Conservation (phyloP, 2,888 invertebrate genomes). For the Lucinisca nassula region DNA sequence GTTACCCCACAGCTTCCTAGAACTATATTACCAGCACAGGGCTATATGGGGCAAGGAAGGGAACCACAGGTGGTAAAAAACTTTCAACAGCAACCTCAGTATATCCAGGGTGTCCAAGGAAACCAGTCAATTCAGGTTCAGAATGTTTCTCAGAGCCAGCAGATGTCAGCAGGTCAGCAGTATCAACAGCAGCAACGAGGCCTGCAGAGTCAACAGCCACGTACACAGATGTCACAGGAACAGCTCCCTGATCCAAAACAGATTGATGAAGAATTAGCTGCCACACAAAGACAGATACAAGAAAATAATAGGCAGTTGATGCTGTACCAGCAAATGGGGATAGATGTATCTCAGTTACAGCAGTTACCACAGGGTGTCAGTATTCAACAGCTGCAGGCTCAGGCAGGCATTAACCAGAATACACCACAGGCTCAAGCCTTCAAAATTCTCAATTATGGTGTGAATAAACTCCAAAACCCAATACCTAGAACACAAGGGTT, state of each 20-base stretch:
- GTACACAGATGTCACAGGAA: background rate
- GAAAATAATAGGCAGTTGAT: slow-evolving; percentile 27
- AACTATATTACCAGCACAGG: background rate
- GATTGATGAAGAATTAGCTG: background rate
- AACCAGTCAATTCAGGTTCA: background rate
- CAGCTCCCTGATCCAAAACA: background rate
- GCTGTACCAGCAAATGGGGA: background rate
- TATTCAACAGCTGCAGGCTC: background rate
- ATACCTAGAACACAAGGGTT: background rate
- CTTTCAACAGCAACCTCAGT: background rate
- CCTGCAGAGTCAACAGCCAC: background rate
- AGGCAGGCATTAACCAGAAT: background rate
- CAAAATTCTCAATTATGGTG: background rate
- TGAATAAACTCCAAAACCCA: background rate
- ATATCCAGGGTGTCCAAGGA: background rate
- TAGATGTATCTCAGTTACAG: background rate
- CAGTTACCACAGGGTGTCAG: background rate
- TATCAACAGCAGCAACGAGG: background rate
- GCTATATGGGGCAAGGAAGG: background rate
- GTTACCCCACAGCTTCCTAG: background rate
- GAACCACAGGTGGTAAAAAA: background rate
- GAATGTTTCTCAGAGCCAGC: background rate
- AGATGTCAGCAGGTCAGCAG: background rate
- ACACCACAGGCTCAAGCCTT: background rate
- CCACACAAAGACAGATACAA: background rate